Evolutionary conservation across 2,888 invertebrate species (phyloP), one percentile per base, ranked within the genome.

Genomic region (Ennomos fuscantarius): DNA sequence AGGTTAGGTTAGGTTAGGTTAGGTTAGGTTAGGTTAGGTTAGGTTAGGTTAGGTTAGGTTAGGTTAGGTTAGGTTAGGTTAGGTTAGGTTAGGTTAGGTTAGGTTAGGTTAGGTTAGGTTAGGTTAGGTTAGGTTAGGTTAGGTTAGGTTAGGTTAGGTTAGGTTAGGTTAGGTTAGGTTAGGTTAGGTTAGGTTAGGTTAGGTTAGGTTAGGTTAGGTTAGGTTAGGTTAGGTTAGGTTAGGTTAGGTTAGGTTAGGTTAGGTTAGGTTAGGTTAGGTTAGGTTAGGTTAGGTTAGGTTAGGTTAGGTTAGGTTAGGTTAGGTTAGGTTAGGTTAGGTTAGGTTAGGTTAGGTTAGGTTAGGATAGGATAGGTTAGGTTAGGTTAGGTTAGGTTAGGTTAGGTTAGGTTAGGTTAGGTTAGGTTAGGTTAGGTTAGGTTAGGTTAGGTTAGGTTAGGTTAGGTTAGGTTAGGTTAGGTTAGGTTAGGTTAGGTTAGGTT

Each of bases 351-450:
- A 15, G 15, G 15, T 15, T 15, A 3, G 15, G 63, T 54, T 54
- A 56, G 59, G 68, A 60, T 15, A 63, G 65, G 68, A 61, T 61
- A 59, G 53, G 60, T 60, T 55, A 60, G 63, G 60, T 59, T 60
- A 63, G 63, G 65, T 61, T 59, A 64, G 66, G 66, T 64, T 64
- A 60, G 66, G 66, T 59, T 62, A 66, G 66, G 66, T 62, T 62
- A 64, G 15, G 15, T 15, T 15, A 15, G 15, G 15, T 15, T 15
- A 64, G 66, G 15, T 62, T 63, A 64, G 66, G 66, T 64, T 64
- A 66, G 66, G 15, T 62, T 60, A 62, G 62, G 62, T 62, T 60
- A 60, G 65, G 62, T 65, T 63, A 63, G 65, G 62, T 65, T 62
- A 62, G 65, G 62, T 65, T 60, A 62, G 61, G 15, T 15, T 15